Base-by-base conservation (phyloP, 2,888 invertebrate species). In the Hyalella azteca region DNA sequence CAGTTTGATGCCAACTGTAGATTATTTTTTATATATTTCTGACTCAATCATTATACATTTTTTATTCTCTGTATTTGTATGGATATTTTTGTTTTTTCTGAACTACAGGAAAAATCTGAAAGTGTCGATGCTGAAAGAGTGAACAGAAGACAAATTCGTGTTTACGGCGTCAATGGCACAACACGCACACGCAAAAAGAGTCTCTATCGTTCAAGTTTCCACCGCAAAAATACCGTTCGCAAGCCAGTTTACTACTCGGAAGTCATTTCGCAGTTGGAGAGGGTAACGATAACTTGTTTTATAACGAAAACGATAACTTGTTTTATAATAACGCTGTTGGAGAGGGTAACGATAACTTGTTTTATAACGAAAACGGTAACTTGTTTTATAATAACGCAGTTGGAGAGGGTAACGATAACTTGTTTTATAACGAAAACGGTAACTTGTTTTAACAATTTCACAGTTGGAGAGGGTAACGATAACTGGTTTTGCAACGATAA, bases 351-450 rank as follows among this genome's bases (percentile, higher is more conserved):
- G n/a, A n/a, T n/a, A n/a, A n/a, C n/a, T n/a, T n/a, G n/a, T n/a
- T n/a, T n/a, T n/a, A n/a, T n/a, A n/a, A n/a, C n/a, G n/a, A n/a
- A n/a, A n/a, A n/a, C n/a, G n/a, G n/a, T n/a, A n/a, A n/a, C n/a
- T n/a, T n/a, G n/a, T n/a, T n/a, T n/a, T n/a, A n/a, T n/a, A n/a
- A n/a, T n/a, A n/a, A n/a, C 81, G 76, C 83, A 83, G 75, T 79
- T 83, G 78, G 83, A 83, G 81, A 78, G 83, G 83, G 83, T 83
- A 83, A 83, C 79, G 77, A 75, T 54, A n/a, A n/a, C n/a, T n/a
- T n/a, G n/a, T n/a, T n/a, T n/a, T n/a, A n/a, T n/a, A n/a, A n/a
- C n/a, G n/a, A n/a, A n/a, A n/a, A n/a, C n/a, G n/a, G n/a, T n/a
- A n/a, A n/a, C n/a, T n/a, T n/a, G n/a, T n/a, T n/a, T n/a, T n/a